A percentile compares a stretch with the other conserved stretches of the same genome.
Conservation (phyloP, 2,888 invertebrate species). For the Campoplex nolae region DNA sequence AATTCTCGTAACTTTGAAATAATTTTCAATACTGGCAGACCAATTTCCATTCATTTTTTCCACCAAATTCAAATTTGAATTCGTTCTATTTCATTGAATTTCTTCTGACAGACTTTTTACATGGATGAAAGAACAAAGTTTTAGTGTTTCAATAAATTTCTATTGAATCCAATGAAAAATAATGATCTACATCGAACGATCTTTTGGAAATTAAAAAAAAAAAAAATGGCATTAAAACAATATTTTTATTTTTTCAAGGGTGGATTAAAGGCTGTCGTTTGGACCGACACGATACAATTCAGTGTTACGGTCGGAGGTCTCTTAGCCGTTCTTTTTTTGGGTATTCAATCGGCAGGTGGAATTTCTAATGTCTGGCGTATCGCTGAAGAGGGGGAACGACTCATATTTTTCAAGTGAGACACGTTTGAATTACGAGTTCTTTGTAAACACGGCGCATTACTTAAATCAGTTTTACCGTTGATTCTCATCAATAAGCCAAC, state of each 20-base stretch:
- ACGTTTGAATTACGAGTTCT: not conserved
- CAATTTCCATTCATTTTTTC: not conserved
- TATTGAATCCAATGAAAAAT: not conserved
- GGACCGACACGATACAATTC: slow-evolving; percentile 88
- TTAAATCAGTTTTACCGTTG: not conserved
- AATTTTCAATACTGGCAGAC: not conserved
- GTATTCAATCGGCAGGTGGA: slow-evolving; percentile 86
- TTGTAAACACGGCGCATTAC: not conserved
- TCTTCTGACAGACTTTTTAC: not conserved
- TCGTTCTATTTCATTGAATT: not conserved
- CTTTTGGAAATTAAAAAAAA: not conserved
- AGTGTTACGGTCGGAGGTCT: slow-evolving; percentile 86
- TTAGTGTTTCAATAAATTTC: no score
- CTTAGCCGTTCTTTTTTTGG: slow-evolving; percentile 86
- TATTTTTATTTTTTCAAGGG: slow-evolving; percentile 77
- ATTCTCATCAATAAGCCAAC: slow-evolving; percentile 21
- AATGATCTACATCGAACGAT: not conserved
- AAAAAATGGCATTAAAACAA: not conserved
- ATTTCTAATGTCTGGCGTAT: slow-evolving; percentile 87
- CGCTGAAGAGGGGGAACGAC: slow-evolving; percentile 86
- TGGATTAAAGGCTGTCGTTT: slow-evolving; percentile 89
- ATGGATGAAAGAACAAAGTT: no score
- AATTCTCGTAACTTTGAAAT: slow-evolving; percentile 3
- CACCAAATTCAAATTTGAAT: not conserved
- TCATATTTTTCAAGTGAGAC: slow-evolving; percentile 87